A percentile compares a stretch with the other conserved stretches of the same genome.
Conservation (phyloP, 2,888 invertebrate species). For the Lathronympha strigana region DNA sequence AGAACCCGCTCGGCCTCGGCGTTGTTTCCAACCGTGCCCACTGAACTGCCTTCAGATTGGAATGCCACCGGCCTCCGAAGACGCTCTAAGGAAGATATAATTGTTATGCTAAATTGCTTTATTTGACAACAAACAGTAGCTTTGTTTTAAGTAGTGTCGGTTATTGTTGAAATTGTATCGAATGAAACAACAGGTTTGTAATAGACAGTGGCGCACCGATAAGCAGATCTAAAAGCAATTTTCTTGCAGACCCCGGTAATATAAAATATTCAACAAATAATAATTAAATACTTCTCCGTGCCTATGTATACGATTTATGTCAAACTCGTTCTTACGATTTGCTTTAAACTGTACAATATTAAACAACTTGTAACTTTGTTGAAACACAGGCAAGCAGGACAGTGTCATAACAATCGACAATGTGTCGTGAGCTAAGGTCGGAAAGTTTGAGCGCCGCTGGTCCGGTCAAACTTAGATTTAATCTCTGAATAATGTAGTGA, state of each 20-base stretch:
- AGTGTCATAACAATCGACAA: slow-evolving; percentile 23
- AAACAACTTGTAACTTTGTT: slow-evolving; percentile 26
- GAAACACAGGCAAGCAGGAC: slow-evolving; percentile 10
- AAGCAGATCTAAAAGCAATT: too few relatives aligned
- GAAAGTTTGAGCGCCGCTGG: slow-evolving; percentile 10
- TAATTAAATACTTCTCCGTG: background rate
- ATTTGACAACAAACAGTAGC: too few relatives aligned
- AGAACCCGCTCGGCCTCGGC: slow-evolving; percentile 73
- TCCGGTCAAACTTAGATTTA: slow-evolving; percentile 20
- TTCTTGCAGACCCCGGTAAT: too few relatives aligned
- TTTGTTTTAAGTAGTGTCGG: too few relatives aligned
- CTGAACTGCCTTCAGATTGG: slow-evolving; percentile 66
- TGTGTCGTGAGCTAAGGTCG: slow-evolving; percentile 17
- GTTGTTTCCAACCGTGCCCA: slow-evolving; percentile 51
- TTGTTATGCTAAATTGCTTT: background rate
- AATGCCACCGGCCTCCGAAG: slow-evolving; percentile 75
- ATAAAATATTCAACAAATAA: too few relatives aligned
- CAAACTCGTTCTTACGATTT: slow-evolving; percentile 8
- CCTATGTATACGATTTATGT: background rate
- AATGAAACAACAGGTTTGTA: too few relatives aligned
- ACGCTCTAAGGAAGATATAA: slow-evolving; percentile 59
- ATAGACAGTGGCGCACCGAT: too few relatives aligned
- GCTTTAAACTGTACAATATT: slow-evolving; percentile 23
- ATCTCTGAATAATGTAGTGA: slow-evolving; percentile 22
- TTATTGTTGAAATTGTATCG: too few relatives aligned